Evolutionary conservation across 2,113 vertebrate genomes (phyloP), one percentile per base, ranked within the genome.

Genomic region (Terrapene triunguis): DNA sequence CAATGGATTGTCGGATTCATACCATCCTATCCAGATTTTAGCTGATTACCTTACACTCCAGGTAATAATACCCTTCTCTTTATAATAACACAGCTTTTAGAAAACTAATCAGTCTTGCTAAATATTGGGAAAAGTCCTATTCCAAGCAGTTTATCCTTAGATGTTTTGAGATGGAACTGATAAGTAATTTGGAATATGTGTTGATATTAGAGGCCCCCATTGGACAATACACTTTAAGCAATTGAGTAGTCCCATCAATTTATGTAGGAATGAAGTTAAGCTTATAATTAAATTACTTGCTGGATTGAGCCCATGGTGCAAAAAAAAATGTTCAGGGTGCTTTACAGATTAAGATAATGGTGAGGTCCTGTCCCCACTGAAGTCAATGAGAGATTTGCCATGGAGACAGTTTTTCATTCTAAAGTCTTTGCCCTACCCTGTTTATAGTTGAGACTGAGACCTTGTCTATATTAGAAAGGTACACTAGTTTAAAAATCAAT

Each of bases 21-120:
- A 99, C 92, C 99, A 99, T 96, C 99, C 99, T 80, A 98, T 99
- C 93, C 99, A 99, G 98, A 99, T 99, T 93, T 98, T 99, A 95
- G 99, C 99, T 80, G 99, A 99, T 97, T 99, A 99, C 89, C 98
- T 99, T 91, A 99, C 99, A 21, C 98, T 99, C 90, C 99, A 99
- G 99, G 99, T 99, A 97, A 80, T 55, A 85, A 74, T 27, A 83
- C 44, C 50, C 35, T 6, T 84, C 12, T 12, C 22, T 1, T 1
- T 48, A 88, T 94, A 83, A 85, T 19, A 87, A 10, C 38, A 51
- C 4, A 11, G 2, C 50, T 53, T 87, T 96, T 83, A 29, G 4
- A 25, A 76, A 27, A n/a, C 8, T 9, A 87, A 48, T 89, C 35
- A 14, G 27, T 32, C 42, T 35, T 85, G 47, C 3, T 87, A 89